Base-by-base conservation (phyloP, 1,140 invertebrate species). In the Leptinotarsa undecemlineata region DNA sequence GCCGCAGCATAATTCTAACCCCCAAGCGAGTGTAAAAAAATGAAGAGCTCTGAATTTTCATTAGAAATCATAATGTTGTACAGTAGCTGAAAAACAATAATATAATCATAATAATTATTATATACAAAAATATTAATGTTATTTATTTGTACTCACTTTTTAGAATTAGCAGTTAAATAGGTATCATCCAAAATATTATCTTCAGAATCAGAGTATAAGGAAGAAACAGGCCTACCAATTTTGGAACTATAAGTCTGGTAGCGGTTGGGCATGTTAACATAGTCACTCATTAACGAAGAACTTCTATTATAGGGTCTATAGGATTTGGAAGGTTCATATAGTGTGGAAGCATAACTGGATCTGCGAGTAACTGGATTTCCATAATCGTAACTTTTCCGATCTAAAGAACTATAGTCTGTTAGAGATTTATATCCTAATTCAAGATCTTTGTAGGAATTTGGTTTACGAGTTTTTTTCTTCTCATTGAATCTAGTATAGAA, bases 401-500 rank as follows among this genome's bases (percentile, higher is more conserved):
- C 81, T 68, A 82, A 73, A 13, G 82, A 83, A 70, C 79, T 77
- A 68, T 82, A 84, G 74, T 82, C 81, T 23, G 66, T 74, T 17
- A 80, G 76, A 63, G 77, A 77, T 48, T 68, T 61, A 42, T 75
- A 76, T 26, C 79, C 71, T 62, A 84, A 76, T 74, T 85, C 83
- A 47, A 84, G 75, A 79, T 84, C 82, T 71, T 80, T 81, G 68
- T 83, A 84, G 69, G 76, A 81, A 15, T 74, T 82, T 0, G 78
- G 78, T 68, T 84, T 82, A 11, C 81, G 71, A n/a, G 79, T 85
- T 62, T 89, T 88, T 82, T 92, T 93, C 79, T 92, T 90, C 79
- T 94, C 93, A 80, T 96, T 96, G 81, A 96, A 96, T 73, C 94
- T 88, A 4, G 91, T 92, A 81, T 96, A 97, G 85, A 95, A 96